These are phyloP conservation scores for Morone saxatilis DNA, from an alignment of 2,113 vertebrate species.

Conservation along the genomic window DNA sequence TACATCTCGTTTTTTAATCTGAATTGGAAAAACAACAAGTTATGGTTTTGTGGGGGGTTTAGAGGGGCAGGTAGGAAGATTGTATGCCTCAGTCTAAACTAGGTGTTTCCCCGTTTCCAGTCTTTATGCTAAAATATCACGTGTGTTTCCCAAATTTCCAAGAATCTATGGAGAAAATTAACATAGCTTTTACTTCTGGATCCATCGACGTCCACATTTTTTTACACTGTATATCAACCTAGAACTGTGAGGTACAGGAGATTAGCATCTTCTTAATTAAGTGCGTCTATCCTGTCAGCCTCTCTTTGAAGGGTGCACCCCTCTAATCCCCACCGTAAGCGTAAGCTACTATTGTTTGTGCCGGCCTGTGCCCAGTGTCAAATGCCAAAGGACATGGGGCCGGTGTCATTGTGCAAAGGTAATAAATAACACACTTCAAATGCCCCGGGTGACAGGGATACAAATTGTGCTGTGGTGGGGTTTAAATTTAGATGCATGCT, in stretches of 20 bases:
- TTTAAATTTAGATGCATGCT: slow-evolving; percentile 80
- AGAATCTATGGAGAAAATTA: background rate
- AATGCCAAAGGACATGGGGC: slow-evolving; percentile 74
- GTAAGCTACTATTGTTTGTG: slow-evolving; percentile 25
- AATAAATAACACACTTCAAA: slow-evolving; percentile 78
- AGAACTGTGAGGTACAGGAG: slow-evolving; percentile 7
- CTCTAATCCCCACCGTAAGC: background rate
- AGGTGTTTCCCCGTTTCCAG: background rate
- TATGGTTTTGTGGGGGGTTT: background rate
- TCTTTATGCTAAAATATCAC: background rate
- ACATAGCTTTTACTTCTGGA: slow-evolving; percentile 2
- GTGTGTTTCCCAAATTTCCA: background rate
- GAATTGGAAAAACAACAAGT: background rate
- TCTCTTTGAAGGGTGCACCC: background rate
- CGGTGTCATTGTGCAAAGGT: slow-evolving; percentile 68
- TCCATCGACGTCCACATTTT: background rate
- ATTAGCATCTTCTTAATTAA: slow-evolving; percentile 6
- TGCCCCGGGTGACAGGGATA: slow-evolving; percentile 64
- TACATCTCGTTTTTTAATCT: background rate
- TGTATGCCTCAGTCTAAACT: background rate
- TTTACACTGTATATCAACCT: background rate
- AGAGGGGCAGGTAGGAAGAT: background rate
- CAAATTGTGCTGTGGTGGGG: slow-evolving; percentile 72
- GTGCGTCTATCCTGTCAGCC: background rate
- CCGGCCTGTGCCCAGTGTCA: slow-evolving; percentile 54